Evolutionary conservation across 2,888 invertebrate species (phyloP).

Genomic region (Cheilosia vernalis): DNA sequence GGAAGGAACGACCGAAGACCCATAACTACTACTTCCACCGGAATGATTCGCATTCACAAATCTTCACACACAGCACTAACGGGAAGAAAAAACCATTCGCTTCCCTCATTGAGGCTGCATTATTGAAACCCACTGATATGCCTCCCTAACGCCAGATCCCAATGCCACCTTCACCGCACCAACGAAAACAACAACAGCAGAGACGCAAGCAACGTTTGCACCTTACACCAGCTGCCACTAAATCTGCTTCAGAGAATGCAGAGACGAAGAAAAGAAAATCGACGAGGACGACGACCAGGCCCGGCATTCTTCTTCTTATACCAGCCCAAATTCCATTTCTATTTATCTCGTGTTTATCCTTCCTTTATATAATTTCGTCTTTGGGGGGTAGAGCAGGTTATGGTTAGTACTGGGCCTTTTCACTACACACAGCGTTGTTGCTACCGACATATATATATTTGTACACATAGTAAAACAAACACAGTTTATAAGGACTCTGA

Average conservation of each 20-base stretch:
- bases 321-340: constrained; percentile 65
- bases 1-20: constrained; percentile 57
- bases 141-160: constrained; percentile 31
- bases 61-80: constrained; percentile 68
- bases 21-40: constrained; percentile 69
- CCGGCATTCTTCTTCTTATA: constrained; percentile 55
- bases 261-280: constrained; percentile 43
- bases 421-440: constrained; percentile 13
- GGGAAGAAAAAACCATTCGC: constrained; percentile 57
- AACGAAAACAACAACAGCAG: constrained; percentile 27
- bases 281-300: constrained; percentile 51
- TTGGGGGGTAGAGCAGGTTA: constrained; percentile 11
- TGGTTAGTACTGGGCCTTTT: constrained; percentile 19
- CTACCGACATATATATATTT: constrained; percentile 24
- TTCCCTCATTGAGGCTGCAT: constrained; percentile 70
- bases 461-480: constrained; percentile 52
- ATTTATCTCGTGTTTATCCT: constrained; percentile 74
- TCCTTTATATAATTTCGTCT: constrained; percentile 70
- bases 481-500: constrained; percentile 42
- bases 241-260: constrained; percentile 53
- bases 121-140: constrained; percentile 72
- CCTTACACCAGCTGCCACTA: constrained; percentile 68
- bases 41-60: constrained; percentile 73
- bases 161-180: background rate
- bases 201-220: constrained; percentile 35